Percentiles rank a stretch among this genome's conserved stretches.
Evolutionary conservation across 2,888 invertebrate species (phyloP).

Genomic region (Drosophila aldrichi): DNA sequence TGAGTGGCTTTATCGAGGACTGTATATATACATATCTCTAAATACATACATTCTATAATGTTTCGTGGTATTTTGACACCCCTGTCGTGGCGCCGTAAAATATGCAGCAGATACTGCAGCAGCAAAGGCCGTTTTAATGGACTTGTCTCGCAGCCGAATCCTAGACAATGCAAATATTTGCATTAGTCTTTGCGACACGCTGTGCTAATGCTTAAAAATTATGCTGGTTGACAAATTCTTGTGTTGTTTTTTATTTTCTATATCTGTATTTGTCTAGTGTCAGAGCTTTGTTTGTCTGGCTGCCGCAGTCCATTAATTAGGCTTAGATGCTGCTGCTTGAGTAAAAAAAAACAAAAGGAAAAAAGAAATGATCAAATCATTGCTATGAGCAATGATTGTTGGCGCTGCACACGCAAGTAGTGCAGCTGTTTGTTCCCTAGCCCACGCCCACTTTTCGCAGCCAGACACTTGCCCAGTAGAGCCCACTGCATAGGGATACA

Average conservation of each 20-base stretch:
- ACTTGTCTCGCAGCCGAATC: slow-evolving; percentile 51
- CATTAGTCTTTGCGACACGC: slow-evolving; percentile 32
- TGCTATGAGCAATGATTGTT: neutral
- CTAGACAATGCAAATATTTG: slow-evolving; percentile 75
- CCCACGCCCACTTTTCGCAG: neutral
- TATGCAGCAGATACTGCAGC: slow-evolving; percentile 64
- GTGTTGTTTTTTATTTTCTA: slow-evolving; percentile 22
- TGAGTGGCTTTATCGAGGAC: neutral
- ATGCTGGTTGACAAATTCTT: slow-evolving; percentile 80
- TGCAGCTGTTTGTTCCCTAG: slow-evolving; percentile 54
- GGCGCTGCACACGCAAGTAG: slow-evolving; percentile 5
- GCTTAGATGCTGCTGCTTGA: slow-evolving; percentile 43
- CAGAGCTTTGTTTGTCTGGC: slow-evolving; percentile 33
- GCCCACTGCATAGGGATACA: slow-evolving; percentile 30
- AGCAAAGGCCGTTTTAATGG: slow-evolving; percentile 58
- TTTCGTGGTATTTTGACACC: slow-evolving; percentile 78
- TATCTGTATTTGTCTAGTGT: slow-evolving; percentile 11
- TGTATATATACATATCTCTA: slow-evolving; percentile 1
- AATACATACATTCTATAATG: neutral
- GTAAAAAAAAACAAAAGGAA: neutral
- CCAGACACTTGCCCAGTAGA: slow-evolving; percentile 29
- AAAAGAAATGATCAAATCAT: slow-evolving; percentile 24
- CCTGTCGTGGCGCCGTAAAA: slow-evolving; percentile 64
- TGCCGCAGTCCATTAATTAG: slow-evolving; percentile 73
- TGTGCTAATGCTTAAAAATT: slow-evolving; percentile 81